Evolutionary conservation across 2,888 invertebrate genomes (phyloP), one percentile per base, ranked within the genome.

Genomic region (Troides oblongomaculatus): DNA sequence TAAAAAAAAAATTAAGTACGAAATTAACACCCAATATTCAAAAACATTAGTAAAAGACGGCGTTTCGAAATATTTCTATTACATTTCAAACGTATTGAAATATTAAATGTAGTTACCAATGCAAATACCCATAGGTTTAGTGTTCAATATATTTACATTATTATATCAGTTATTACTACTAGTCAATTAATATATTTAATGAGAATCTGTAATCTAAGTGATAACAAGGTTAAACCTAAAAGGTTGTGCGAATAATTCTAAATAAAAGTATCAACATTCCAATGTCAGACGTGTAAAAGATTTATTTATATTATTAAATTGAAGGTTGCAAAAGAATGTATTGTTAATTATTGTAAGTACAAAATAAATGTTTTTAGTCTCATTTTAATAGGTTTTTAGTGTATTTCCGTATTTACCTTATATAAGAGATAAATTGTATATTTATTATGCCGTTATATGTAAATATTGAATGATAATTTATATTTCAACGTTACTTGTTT

Each of bases 381-480:
- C 10, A 18, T n/a, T 53, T 53, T 53, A 53, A 53, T 53, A 53
- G 53, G 53, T 0, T 53, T 53, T 53, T 18, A 53, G 7, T 53
- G 53, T 53, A 4, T 12, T n/a, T 46, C 62, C n/a, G 12, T 46
- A 68, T 39, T 64, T 72, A 61, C 70, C 75, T 75, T 80, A 76
- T 79, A 70, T 67, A 64, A 72, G 64, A 75, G 72, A 77, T 77
- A 74, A 65, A 71, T 68, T 76, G 71, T 76, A 73, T 76, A 72
- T 30, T 30, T 77, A 78, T 78, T 70, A 77, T 79, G 76, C 75
- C 79, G 78, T 84, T 84, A 74, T 83, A 84, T 89, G 88, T 90
- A 87, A 86, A 90, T 89, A 89, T 85, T 85, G 79, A 83, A 85
- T 84, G 84, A 88, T 87, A 86, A 86, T 87, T 86, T 85, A 84